phyloP scores from a whole-genome alignment of 2,888 invertebrate genomes.

The Achlya flavicornis region DNA sequence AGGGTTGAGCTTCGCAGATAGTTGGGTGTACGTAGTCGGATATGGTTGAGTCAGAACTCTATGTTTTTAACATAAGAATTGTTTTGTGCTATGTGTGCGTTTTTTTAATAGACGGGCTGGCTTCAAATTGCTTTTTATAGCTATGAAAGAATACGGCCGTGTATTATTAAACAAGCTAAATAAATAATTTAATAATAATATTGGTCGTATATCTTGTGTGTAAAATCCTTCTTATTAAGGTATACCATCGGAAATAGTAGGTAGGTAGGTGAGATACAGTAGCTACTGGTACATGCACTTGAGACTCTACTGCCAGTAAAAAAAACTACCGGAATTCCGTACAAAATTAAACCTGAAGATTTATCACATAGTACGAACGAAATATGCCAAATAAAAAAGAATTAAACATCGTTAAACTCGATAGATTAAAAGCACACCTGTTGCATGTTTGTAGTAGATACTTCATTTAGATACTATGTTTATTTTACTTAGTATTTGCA shows the following conservation, averaged over 20 bases:
- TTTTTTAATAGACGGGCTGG: background rate
- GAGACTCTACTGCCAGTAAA: too few relatives aligned
- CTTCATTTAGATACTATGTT: slow-evolving; percentile 1
- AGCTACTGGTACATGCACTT: too few relatives aligned
- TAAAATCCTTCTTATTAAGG: too few relatives aligned
- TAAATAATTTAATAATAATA: too few relatives aligned
- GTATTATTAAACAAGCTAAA: too few relatives aligned
- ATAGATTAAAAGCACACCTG: slow-evolving; percentile 30
- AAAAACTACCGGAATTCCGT: background rate
- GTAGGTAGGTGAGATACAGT: background rate
- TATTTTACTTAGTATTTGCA: background rate
- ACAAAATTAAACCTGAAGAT: slow-evolving; percentile 10
- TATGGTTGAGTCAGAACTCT: background rate
- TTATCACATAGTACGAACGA: slow-evolving; percentile 16
- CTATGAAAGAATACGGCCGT: too few relatives aligned
- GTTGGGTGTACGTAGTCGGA: background rate
- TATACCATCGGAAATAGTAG: too few relatives aligned
- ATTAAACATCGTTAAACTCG: slow-evolving; percentile 36
- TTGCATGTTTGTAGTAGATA: slow-evolving; percentile 23
- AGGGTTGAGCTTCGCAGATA: slow-evolving; percentile 25
- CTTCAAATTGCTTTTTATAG: background rate
- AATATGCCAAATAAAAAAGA: slow-evolving; percentile 41
- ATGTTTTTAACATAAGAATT: too few relatives aligned
- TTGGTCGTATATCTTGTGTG: too few relatives aligned
- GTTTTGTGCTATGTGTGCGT: too few relatives aligned